Base-by-base conservation (phyloP, 2,113 vertebrate species). In the Syngnathoides biaculeatus region DNA sequence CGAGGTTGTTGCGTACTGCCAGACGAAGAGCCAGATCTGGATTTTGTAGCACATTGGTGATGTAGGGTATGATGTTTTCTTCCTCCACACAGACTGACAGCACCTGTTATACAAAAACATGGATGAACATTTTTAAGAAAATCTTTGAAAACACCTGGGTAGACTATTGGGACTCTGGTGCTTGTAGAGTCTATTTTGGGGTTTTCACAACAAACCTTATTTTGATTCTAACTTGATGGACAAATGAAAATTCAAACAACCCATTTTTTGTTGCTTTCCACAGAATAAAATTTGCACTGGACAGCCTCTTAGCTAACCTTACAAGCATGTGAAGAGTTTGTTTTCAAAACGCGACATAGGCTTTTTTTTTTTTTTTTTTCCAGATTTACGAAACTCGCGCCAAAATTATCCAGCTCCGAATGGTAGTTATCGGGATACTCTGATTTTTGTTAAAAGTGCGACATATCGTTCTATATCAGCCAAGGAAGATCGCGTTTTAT, bases 41-140 rank as follows among this genome's bases (percentile, higher is more conserved):
- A 72, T 99, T 99, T 89, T 99, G 97, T 72, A 99, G 92, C 65
- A 98, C 97, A 0, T 98, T 99, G 15, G 94, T 99, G 80, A 99
- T 99, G 72, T 99, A 99, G n/a, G 96, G 96, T 79, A 99, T 98
- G 82, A 99, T 98, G 87, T 99, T 99, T 83, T 99, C 97, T 74
- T 99, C 97, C 80, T 99, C 97, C 73, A 99, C 97, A 52, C 97
- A 99, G 8, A 99, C 97, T 4, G 97, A 99, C 0, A 99, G 90
- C 75, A 99, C 97, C 97, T 99, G 82, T 3, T 64, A 39, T 11
- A 65, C 19, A 43, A 8, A 17, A 19, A 62, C 40, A 42, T 40
- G 22, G n/a, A 62, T 1, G 55, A 26, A 42, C 15, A n/a, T 26
- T 26, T 61, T 22, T 20, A 45, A 26, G 24, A 8, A 43, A 26